These are phyloP conservation scores for Coreius guichenoti DNA, from an alignment of 2,797 vertebrate species.

Conservation along the genomic window DNA sequence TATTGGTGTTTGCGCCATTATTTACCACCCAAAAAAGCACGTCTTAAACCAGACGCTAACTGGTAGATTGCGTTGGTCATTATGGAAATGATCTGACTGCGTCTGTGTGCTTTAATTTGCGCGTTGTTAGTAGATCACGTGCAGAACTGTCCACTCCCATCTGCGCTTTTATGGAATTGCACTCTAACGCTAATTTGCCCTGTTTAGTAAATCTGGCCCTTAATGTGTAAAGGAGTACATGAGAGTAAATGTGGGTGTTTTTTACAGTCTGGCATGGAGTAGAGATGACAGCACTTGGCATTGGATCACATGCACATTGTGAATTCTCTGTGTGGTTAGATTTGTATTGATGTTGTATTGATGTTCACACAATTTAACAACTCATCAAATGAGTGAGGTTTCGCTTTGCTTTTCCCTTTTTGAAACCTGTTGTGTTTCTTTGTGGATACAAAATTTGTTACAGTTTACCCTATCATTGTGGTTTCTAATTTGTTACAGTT, in stretches of 20 bases:
- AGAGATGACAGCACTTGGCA: constrained; percentile 9
- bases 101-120: too few species aligned
- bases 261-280: background rate
- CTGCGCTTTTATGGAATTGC: too few species aligned
- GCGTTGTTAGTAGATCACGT: too few species aligned
- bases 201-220: too few species aligned
- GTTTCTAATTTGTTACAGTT: background rate
- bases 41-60: too few species aligned
- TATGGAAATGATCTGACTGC: too few species aligned
- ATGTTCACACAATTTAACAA: constrained; percentile 17
- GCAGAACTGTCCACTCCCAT: too few species aligned
- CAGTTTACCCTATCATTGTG: background rate
- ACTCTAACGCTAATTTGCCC: too few species aligned
- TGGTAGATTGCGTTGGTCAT: too few species aligned
- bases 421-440: background rate
- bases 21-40: too few species aligned
- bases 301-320: background rate
- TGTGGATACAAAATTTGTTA: background rate
- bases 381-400: background rate
- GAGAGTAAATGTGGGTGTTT: constrained; percentile 1
- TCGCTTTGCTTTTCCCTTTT: background rate
- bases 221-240: background rate
- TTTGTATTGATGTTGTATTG: constrained; percentile 13
- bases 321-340: constrained; percentile 19
- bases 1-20: too few species aligned